Evolutionary conservation across 2,888 invertebrate species (phyloP).

Genomic region (Herminia tarsipennalis): DNA sequence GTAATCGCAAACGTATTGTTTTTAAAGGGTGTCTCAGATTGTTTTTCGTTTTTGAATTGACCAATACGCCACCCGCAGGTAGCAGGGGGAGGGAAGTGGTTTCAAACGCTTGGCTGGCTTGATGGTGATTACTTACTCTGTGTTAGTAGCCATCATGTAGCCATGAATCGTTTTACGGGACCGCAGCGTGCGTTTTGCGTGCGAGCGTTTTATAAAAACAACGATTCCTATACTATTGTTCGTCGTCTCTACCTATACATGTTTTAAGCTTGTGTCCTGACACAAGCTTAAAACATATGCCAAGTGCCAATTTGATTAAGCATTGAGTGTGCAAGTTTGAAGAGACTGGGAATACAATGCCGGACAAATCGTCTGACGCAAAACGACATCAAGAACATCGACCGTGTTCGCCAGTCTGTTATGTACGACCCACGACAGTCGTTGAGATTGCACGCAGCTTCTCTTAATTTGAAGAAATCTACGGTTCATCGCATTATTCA

Average conservation of each 20-base stretch:
- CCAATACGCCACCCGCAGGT: too few relatives aligned
- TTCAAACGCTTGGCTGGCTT: too few relatives aligned
- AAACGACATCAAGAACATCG: constrained; percentile 42
- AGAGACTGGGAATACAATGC: constrained; percentile 41
- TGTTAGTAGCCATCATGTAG: too few relatives aligned
- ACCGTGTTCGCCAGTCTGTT: too few relatives aligned
- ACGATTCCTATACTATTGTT: constrained; percentile 14
- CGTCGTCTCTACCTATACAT: constrained; percentile 26
- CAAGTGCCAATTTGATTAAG: constrained; percentile 41
- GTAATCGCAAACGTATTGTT: too few relatives aligned
- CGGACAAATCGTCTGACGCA: constrained; percentile 34
- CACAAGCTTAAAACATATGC: constrained; percentile 16
- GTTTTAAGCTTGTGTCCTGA: constrained; percentile 14
- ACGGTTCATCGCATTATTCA: constrained; percentile 38
- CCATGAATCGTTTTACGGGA: too few relatives aligned
- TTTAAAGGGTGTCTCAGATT: too few relatives aligned
- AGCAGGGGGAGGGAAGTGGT: too few relatives aligned
- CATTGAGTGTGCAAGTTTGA: constrained; percentile 43
- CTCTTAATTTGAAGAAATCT: constrained; percentile 30
- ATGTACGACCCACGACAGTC: constrained; percentile 19
- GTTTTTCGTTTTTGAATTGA: too few relatives aligned
- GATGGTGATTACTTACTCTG: too few relatives aligned
- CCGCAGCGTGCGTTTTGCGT: constrained; percentile 37
- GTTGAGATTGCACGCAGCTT: constrained; percentile 26
- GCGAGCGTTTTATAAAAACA: constrained; percentile 35